Evolutionary conservation across 2,888 invertebrate genomes (phyloP), one percentile per base, ranked within the genome.

Genomic region (Drosophila seclusa): DNA sequence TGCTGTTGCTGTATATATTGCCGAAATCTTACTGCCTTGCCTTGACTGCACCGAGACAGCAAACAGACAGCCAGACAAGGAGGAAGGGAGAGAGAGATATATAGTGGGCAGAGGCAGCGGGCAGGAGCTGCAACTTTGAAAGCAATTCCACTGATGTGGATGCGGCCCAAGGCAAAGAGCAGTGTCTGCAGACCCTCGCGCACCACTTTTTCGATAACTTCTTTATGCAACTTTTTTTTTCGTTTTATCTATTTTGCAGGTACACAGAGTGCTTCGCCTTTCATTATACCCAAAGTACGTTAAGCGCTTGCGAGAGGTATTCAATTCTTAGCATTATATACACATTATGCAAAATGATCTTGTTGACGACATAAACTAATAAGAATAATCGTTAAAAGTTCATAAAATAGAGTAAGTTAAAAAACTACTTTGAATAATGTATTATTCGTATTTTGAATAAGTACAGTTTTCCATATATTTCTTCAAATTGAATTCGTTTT

Each of bases 201-300:
- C 74, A 72, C 64, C 83, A 85, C 85, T 80, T 87, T 87, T 82
- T 75, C 86, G 87, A 84, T 86, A 89, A 87, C 89, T 89, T 82
- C 78, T 85, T 89, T 89, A 84, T 89, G 77, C 89, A 77, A 84
- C 78, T 76, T 38, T 36, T 60, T 63, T 70, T 57, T 64, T 53
- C 52, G 55, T 61, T 63, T 69, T 81, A 77, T 86, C 82, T 83
- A 61, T 73, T 75, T 73, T 78, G 71, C 82, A 78, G 84, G 87
- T 83, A 65, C 57, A 68, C 59, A 40, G 54, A 50, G 40, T 42
- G 49, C 55, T 34, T 53, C 38, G 32, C 16, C 16, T 68, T 68
- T 50, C 58, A 68, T 68, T 68, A 58, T 58, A 57, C 68, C 68
- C 68, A 42, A 42, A 16, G 21, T 16, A 21, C 38, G 38, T 29